These are phyloP conservation scores for Diplogasteroides magnus DNA, from an alignment of 1,140 invertebrate species.

Conservation along the genomic window DNA sequence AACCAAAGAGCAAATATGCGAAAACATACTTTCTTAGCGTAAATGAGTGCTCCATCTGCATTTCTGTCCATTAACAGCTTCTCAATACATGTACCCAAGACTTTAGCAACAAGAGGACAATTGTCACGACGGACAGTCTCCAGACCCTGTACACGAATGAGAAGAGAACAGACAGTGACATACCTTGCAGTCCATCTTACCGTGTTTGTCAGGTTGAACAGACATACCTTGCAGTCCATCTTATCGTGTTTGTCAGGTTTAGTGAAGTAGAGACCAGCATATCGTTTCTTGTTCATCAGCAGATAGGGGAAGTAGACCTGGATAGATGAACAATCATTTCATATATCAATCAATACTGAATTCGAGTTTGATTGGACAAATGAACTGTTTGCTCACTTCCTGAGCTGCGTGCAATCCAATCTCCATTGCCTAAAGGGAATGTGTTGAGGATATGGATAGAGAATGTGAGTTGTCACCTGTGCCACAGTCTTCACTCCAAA, in stretches of 20 bases:
- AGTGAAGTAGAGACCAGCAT: conserved; percentile 90
- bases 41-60: conserved; percentile 84
- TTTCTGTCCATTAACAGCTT: conserved; percentile 92
- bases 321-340: too few species aligned
- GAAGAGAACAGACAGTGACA: too few species aligned
- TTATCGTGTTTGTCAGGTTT: conserved; percentile 92
- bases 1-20: not conserved
- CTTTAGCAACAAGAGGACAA: conserved; percentile 90
- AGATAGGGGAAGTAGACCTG: conserved; percentile 95
- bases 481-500: conserved; percentile 86
- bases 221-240: conserved; percentile 98
- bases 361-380: conserved; percentile 93
- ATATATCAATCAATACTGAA: too few species aligned
- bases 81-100: conserved; percentile 92
- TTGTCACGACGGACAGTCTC: conserved; percentile 98
- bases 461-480: too few species aligned
- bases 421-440: conserved; percentile 86
- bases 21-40: conserved; percentile 63
- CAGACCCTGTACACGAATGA: too few species aligned
- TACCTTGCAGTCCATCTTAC: conserved; percentile 99
- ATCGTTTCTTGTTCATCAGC: conserved; percentile 97
- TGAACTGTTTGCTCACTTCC: conserved; percentile 82
- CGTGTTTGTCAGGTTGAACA: conserved; percentile 85
- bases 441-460: too few species aligned
- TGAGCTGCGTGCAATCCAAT: conserved; percentile 88